Conservation (phyloP, 2,113 vertebrate genomes). For the Marmota flaviventris region DNA sequence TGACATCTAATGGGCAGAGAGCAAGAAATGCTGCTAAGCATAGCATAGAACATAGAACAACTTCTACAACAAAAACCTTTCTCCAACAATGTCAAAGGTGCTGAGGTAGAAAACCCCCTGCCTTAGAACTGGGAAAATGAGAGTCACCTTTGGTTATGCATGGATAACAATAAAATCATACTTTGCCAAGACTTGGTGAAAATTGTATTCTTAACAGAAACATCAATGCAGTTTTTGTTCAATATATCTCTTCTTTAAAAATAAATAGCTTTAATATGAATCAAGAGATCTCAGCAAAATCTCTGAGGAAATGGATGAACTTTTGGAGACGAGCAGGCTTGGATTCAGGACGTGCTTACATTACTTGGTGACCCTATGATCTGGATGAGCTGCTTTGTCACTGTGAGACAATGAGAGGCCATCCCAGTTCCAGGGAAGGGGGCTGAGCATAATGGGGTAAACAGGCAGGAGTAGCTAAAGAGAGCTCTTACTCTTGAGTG, state of each 20-base stretch:
- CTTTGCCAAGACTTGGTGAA: background rate
- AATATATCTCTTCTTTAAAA: background rate
- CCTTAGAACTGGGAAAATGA: background rate
- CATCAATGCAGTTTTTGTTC: background rate
- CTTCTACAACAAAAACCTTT: background rate
- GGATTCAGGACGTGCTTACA: no score
- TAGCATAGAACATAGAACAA: no score
- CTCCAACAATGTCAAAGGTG: background rate
- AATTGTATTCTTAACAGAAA: background rate
- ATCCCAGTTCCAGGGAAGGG: background rate
- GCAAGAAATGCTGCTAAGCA: background rate
- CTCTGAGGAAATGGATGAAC: background rate
- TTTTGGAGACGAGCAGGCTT: background rate
- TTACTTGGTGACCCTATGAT: background rate
- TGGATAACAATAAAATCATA: background rate
- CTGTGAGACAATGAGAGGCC: background rate
- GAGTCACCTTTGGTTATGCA: background rate
- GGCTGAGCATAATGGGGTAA: background rate
- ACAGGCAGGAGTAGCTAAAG: background rate
- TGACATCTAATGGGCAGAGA: background rate
- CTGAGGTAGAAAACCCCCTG: background rate
- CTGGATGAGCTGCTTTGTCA: background rate
- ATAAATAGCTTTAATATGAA: background rate
- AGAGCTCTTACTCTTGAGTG: rapidly evolving
- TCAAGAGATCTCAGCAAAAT: background rate